Evolutionary conservation across 1,140 invertebrate species (phyloP).

Genomic region (Drosophila orosa): DNA sequence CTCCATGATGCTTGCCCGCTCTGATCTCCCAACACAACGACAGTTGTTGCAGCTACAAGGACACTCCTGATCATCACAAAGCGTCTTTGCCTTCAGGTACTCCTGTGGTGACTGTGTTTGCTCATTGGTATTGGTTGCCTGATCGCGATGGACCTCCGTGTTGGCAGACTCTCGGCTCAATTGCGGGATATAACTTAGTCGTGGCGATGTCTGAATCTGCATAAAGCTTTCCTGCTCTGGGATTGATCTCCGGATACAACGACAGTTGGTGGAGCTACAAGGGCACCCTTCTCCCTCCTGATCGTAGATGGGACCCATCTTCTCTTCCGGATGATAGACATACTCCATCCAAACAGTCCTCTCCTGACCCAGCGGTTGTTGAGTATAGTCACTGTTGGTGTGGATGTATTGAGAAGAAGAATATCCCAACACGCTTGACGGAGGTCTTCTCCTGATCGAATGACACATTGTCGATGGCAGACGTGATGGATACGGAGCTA

Average conservation of each 20-base stretch:
- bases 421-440: background rate
- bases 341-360: constrained; percentile 1
- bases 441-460: background rate
- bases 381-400: background rate
- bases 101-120: background rate
- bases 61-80: background rate
- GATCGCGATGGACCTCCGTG: background rate
- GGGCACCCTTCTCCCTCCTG: background rate
- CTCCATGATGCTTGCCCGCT: background rate
- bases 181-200: background rate
- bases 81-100: background rate
- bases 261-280: background rate
- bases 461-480: background rate
- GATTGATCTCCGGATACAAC: background rate
- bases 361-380: background rate
- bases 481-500: background rate
- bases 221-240: background rate
- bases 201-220: background rate
- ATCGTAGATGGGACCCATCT: background rate
- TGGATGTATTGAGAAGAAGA: background rate
- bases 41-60: background rate
- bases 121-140: constrained; percentile 15
- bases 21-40: background rate
- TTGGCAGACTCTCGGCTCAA: no score
- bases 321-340: constrained; percentile 1